Evolutionary conservation across 2,797 vertebrate species (phyloP).

Genomic region (Arnoldichthys spilopterus): DNA sequence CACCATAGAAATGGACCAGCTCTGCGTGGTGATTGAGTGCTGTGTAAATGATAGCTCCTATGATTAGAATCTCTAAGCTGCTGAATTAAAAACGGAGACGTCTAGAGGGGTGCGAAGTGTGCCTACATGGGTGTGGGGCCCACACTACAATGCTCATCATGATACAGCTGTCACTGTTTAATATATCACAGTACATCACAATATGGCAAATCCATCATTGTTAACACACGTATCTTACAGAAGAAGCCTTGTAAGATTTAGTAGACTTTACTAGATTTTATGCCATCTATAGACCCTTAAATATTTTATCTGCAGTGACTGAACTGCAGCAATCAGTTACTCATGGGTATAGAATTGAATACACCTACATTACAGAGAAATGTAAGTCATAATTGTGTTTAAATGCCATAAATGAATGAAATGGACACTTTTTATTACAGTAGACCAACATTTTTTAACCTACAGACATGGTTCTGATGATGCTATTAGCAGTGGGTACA

Average conservation of each 20-base stretch:
- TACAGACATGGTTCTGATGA: too few species aligned
- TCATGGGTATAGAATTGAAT: not conserved
- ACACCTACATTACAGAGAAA: too few species aligned
- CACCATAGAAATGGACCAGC: constrained; percentile 36
- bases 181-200: not conserved
- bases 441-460: too few species aligned
- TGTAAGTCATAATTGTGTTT: not conserved
- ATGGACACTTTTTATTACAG: too few species aligned
- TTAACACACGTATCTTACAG: not conserved
- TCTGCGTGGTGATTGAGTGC: constrained; percentile 56
- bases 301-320: not conserved
- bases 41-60: constrained; percentile 55
- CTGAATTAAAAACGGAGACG: constrained; percentile 39
- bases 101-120: constrained; percentile 14
- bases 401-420: too few species aligned
- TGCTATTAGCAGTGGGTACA: too few species aligned
- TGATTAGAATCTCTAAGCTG: constrained; percentile 53
- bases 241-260: not conserved
- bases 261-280: not conserved
- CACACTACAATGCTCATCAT: not conserved
- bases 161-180: not conserved
- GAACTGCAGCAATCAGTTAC: not conserved
- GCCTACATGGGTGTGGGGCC: not conserved
- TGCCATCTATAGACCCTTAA: not conserved
- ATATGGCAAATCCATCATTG: not conserved